Base-by-base conservation (phyloP, 64 coral and sea anemone species). In the Orbicella faveolata region DNA sequence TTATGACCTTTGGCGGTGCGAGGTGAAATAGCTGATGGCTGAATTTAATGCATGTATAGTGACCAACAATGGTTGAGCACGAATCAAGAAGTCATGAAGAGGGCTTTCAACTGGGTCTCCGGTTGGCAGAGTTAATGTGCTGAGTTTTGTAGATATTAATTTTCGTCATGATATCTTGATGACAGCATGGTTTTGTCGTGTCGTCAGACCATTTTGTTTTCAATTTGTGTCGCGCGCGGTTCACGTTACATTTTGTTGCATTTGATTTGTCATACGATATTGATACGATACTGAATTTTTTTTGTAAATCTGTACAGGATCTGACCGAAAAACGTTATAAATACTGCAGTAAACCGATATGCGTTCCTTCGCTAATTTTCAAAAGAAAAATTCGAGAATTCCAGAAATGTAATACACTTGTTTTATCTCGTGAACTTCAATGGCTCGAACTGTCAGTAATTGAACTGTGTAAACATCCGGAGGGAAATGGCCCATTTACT, bases 171-270 rank as follows among this genome's bases (percentile, higher is more conserved):
- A 57, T 59, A 52, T 48, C 44, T 48, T 79, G 77, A 15, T 33
- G 77, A 79, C 77, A 59, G 48, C 14, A 55, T 59, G 21, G 61
- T 79, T 79, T 79, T 57, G 51, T 83, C 57, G 44, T 68, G 81
- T 83, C 19, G 63, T 68, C 61, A 48, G 44, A 34, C 18, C 81
- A 63, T 83, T 83, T 63, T 83, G 63, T 67, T 65, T 81, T 52
- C 26, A 81, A 81, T 81, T 81, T 81, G 79, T 63, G 54, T 63
- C 79, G 23, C 67, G 33, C 9, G 67, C 21, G 23, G 23, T 25
- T 70, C 0, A 25, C 10, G 23, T 66, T 66, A 64, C 57, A 83
- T 81, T 81, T 83, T 39, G 2, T 83, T 23, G 81, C 16, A 51
- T 68, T 14, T 41, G 81, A 83, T 83, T 64, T 19, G n/a, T 26